Evolutionary conservation across 2,888 invertebrate genomes (phyloP).

Genomic region (Caenorhabditis afra): DNA sequence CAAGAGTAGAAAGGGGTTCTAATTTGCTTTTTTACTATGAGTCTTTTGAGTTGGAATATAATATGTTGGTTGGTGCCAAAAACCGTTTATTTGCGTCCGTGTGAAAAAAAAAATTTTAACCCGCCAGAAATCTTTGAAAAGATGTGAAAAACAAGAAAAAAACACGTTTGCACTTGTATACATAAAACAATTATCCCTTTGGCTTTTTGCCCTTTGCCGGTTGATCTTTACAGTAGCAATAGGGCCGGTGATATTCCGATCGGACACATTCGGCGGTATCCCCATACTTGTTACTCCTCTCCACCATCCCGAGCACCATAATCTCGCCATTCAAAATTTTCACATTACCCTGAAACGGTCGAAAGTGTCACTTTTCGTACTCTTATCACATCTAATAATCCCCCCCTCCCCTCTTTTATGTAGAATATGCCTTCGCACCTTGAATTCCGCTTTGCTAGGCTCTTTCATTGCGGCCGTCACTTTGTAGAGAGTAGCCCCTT

Average conservation of each 20-base stretch:
- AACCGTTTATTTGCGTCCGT: too few species aligned
- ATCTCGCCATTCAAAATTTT: slow-evolving; percentile 23
- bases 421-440: slow-evolving; percentile 3
- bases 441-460: slow-evolving; percentile 52
- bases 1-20: too few species aligned
- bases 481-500: slow-evolving; percentile 39
- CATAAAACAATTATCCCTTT: too few species aligned
- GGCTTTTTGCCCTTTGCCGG: too few species aligned
- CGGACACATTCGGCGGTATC: slow-evolving; percentile 55
- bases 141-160: too few species aligned
- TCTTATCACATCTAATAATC: too few species aligned
- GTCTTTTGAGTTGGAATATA: too few species aligned
- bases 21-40: too few species aligned
- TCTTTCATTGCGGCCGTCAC: slow-evolving; percentile 35
- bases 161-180: too few species aligned
- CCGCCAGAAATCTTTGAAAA: too few species aligned
- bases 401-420: not conserved
- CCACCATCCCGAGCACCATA: slow-evolving; percentile 43
- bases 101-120: too few species aligned
- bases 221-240: slow-evolving; percentile 44
- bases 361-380: not conserved
- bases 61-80: too few species aligned
- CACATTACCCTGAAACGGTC: slow-evolving; percentile 30
- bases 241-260: slow-evolving; percentile 39
- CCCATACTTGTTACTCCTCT: slow-evolving; percentile 53